Percentiles rank a stretch among this genome's conserved stretches.
phyloP scores from a whole-genome alignment of 2,888 invertebrate genomes.

The Clistopyga incitator region DNA sequence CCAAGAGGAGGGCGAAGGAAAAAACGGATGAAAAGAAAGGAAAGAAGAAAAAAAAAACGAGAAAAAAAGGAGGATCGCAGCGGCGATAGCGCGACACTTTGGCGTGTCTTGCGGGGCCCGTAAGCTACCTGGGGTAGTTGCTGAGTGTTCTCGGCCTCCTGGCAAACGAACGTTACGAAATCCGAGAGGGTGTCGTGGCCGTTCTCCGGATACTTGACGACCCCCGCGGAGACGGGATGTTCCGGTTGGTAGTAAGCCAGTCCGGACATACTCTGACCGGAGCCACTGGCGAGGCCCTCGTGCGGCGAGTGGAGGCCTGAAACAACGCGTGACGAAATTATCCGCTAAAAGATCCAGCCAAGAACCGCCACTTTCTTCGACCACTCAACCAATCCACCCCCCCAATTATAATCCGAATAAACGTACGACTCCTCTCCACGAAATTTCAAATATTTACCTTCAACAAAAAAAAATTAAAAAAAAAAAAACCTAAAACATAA shows the following conservation, averaged over 20 bases:
- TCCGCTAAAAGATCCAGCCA: constrained; percentile 47
- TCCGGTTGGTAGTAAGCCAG: constrained; percentile 86
- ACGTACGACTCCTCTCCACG: neutral
- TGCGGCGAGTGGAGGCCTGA: constrained; percentile 85
- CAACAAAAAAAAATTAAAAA: neutral
- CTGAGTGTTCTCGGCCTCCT: constrained; percentile 93
- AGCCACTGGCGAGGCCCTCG: constrained; percentile 85
- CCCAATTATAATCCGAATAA: neutral
- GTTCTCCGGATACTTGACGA: constrained; percentile 92
- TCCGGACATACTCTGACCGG: constrained; percentile 85
- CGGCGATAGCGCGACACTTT: constrained; percentile 59
- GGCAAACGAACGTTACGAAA: constrained; percentile 98
- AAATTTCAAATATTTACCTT: constrained; percentile 3
- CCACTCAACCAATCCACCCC: constrained; percentile 63
- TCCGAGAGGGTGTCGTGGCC: constrained; percentile 97
- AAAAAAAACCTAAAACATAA: neutral
- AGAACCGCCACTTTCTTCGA: constrained; percentile 75
- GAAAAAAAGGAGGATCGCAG: constrained; percentile 10
- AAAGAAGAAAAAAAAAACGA: too few species aligned
- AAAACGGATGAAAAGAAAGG: neutral
- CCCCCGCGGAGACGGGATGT: constrained; percentile 84
- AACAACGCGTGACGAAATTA: constrained; percentile 73
- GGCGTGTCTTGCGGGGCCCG: constrained; percentile 69
- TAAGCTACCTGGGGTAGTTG: constrained; percentile 90
- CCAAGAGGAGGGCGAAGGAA: neutral